Evolutionary conservation across 1,140 invertebrate species (phyloP).

Genomic region (Drosophila baimaii): DNA sequence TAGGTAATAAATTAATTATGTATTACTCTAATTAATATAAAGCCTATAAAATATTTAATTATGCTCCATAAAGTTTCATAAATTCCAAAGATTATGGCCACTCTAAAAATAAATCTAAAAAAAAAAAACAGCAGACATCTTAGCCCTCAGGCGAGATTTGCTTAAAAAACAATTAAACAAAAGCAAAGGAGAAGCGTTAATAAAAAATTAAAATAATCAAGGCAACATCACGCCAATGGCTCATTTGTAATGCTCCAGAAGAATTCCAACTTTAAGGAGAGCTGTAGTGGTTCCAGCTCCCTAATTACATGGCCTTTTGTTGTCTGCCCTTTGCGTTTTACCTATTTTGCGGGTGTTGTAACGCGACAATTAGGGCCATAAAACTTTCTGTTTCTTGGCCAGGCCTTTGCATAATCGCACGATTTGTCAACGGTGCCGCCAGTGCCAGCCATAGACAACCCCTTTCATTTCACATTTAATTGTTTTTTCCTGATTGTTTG

Average conservation of each 20-base stretch:
- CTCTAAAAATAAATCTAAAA: slow-evolving; percentile 1
- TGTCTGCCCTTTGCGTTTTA: slow-evolving; percentile 42
- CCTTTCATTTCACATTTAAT: slow-evolving; percentile 58
- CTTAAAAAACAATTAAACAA: slow-evolving; percentile 76
- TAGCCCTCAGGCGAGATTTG: slow-evolving; percentile 39
- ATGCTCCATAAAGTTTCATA: slow-evolving; percentile 36
- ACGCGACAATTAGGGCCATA: slow-evolving; percentile 70
- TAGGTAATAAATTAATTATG: background rate
- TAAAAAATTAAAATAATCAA: slow-evolving; percentile 66
- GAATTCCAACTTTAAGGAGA: slow-evolving; percentile 16
- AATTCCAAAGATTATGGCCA: background rate
- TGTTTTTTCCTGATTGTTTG: slow-evolving; percentile 17
- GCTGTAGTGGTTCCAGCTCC: background rate
- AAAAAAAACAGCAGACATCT: slow-evolving; percentile 17
- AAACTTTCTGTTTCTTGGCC: slow-evolving; percentile 25
- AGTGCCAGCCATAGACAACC: slow-evolving; percentile 28
- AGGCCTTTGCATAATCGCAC: slow-evolving; percentile 68
- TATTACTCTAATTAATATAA: background rate
- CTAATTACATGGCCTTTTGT: slow-evolving; percentile 66
- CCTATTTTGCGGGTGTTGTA: slow-evolving; percentile 40
- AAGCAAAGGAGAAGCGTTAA: slow-evolving; percentile 39
- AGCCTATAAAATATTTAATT: background rate
- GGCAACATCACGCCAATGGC: slow-evolving; percentile 67
- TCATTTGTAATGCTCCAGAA: slow-evolving; percentile 78
- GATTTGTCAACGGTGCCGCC: slow-evolving; percentile 61